Base-by-base conservation (phyloP, 2,797 vertebrate genomes). In the Philypnodon macrostomus region DNA sequence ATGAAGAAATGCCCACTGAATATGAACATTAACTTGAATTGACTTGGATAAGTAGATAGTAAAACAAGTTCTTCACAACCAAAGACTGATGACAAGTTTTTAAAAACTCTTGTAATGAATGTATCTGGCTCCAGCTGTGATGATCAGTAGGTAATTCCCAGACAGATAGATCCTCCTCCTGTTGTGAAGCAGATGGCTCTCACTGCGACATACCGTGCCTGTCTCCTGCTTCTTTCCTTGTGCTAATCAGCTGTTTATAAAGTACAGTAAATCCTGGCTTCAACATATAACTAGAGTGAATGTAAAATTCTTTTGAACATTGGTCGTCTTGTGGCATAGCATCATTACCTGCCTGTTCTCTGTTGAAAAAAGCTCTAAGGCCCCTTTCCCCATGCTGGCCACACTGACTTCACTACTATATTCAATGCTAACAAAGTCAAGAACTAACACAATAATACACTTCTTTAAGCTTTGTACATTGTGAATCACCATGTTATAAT, bases 101-200 rank as follows among this genome's bases (percentile, higher is more conserved):
- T 26, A 57, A 38, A 64, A 51, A 73, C 59, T 34, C 46, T 60
- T 57, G 60, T 29, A 58, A 39, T 38, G 37, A 68, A 44, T 30
- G 5, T 2, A 15, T 61, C 49, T 60, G 46, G 63, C 71, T 79
- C 70, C 65, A 79, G 75, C 78, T 84, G 73, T 78, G 68, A 47
- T 75, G 65, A 70, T 81, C 82, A 84, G 74, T 47, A 71, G 70
- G 77, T 82, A 69, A 75, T 76, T 82, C 79, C 67, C 68, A 77
- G 73, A 79, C 79, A 80, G 68, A 73, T 45, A 77, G 46, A 75
- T 68, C 72, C 64, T 75, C 71, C 72, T 82, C 74, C 79, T 86
- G 80, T 71, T 75, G 72, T 48, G 75, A 34, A 74, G 74, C 82
- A 86, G 79, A 82, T 86, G 84, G 78, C 45, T 53, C 52, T 51